Percentiles rank a stretch among this genome's conserved stretches.
phyloP scores from a whole-genome alignment of 2,113 vertebrate genomes.

The pig (Sus scrofa) region DNA sequence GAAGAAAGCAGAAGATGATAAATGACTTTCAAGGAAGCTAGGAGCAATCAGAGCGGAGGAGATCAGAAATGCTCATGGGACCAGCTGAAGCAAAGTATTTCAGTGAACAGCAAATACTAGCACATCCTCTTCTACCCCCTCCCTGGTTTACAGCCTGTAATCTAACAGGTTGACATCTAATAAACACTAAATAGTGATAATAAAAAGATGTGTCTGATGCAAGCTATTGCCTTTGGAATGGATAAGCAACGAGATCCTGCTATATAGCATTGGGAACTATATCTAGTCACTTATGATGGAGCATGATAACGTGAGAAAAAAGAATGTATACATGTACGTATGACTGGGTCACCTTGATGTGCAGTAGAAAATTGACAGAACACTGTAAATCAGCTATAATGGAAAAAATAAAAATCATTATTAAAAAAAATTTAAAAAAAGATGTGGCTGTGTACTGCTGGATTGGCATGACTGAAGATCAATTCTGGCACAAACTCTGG shows the following conservation, averaged over 20 bases:
- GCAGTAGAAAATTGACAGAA: no score
- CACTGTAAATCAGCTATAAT: no score
- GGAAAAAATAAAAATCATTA: no score
- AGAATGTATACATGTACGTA: no score
- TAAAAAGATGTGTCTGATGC: neutral
- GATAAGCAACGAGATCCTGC: no score
- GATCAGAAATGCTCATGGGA: neutral
- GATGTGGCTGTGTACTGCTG: neutral
- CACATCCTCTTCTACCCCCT: neutral
- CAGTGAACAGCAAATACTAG: conserved; percentile 14
- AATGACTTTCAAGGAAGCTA: conserved; percentile 47
- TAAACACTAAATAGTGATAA: neutral
- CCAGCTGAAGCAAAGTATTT: conserved; percentile 48
- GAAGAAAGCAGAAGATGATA: conserved; percentile 12
- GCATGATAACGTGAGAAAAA: no score
- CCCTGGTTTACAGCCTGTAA: conserved; percentile 42
- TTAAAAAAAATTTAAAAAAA: neutral
- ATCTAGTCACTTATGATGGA: no score
- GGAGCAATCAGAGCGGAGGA: neutral
- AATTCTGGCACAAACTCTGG: conserved; percentile 32
- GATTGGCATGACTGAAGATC: neutral
- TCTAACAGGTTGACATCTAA: conserved; percentile 61
- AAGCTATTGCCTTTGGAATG: no score
- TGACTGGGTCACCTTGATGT: no score
- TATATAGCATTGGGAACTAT: no score